A percentile compares a stretch with the other conserved stretches of the same genome.
Evolutionary conservation across 2,113 vertebrate species (phyloP).

Genomic region (Chrysemys picta): DNA sequence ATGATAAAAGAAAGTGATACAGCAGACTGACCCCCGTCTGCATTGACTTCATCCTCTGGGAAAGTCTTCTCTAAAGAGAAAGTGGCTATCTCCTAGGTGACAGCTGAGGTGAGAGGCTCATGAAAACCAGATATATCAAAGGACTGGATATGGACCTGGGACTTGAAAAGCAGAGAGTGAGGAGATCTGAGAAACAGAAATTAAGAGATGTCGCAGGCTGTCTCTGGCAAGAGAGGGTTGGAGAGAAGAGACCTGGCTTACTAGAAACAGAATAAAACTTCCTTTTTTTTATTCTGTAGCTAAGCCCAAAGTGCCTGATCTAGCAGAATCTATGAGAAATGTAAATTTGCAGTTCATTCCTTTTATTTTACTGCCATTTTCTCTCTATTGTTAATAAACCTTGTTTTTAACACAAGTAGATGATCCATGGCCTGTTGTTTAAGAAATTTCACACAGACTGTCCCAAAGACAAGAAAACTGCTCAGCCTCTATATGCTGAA

Average conservation of each 20-base stretch:
- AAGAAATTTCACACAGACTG: neutral
- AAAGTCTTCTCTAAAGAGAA: neutral
- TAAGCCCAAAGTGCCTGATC: neutral
- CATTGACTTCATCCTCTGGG: neutral
- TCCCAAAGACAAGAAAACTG: neutral
- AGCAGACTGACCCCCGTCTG: neutral
- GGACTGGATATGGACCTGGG: neutral
- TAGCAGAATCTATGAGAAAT: neutral
- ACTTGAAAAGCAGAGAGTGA: neutral
- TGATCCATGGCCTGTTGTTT: neutral
- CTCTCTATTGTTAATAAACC: neutral
- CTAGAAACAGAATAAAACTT: neutral
- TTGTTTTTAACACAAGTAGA: neutral
- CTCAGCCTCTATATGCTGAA: neutral
- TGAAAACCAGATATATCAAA: neutral
- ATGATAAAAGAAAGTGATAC: neutral
- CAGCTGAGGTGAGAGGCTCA: neutral
- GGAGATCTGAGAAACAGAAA: neutral
- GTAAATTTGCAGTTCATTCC: neutral
- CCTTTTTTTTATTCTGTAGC: neutral
- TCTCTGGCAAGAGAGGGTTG: neutral
- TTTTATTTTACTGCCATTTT: neutral
- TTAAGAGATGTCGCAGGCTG: neutral
- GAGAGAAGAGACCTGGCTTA: neutral
- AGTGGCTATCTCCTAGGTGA: neutral